Evolutionary conservation across 2,888 invertebrate genomes (phyloP).

Genomic region (Mythimna lalbum): DNA sequence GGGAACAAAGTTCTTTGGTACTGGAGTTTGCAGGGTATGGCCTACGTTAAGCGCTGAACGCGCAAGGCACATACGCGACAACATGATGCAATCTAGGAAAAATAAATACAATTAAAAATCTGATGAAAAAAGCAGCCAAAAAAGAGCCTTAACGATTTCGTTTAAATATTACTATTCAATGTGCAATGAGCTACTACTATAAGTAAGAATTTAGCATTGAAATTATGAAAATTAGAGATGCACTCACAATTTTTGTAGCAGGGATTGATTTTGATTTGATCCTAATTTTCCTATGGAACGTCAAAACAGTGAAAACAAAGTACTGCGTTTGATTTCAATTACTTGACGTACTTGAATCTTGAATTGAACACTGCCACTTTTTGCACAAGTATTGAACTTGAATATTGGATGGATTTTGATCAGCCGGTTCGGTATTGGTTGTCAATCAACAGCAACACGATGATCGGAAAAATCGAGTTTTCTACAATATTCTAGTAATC

Average conservation of each 20-base stretch:
- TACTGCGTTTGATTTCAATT: slow-evolving; percentile 33
- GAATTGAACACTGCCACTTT: too few species aligned
- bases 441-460: neutral
- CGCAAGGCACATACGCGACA: slow-evolving; percentile 87
- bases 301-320: slow-evolving; percentile 32
- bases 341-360: slow-evolving; percentile 8
- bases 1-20: slow-evolving; percentile 85
- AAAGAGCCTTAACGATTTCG: neutral
- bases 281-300: slow-evolving; percentile 32
- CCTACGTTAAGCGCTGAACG: slow-evolving; percentile 80
- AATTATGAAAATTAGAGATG: neutral
- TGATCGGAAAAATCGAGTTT: neutral
- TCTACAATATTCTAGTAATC: neutral
- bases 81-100: slow-evolving; percentile 81
- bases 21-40: slow-evolving; percentile 81
- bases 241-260: slow-evolving; percentile 38
- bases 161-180: neutral
- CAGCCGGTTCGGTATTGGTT: neutral
- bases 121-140: neutral
- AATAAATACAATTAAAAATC: neutral
- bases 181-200: neutral
- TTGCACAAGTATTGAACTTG: neutral
- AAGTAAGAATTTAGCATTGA: neutral
- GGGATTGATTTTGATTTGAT: slow-evolving; percentile 22
- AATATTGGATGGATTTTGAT: neutral